Conservation (phyloP, 2,888 invertebrate species). For the Druceiella hillmani region DNA sequence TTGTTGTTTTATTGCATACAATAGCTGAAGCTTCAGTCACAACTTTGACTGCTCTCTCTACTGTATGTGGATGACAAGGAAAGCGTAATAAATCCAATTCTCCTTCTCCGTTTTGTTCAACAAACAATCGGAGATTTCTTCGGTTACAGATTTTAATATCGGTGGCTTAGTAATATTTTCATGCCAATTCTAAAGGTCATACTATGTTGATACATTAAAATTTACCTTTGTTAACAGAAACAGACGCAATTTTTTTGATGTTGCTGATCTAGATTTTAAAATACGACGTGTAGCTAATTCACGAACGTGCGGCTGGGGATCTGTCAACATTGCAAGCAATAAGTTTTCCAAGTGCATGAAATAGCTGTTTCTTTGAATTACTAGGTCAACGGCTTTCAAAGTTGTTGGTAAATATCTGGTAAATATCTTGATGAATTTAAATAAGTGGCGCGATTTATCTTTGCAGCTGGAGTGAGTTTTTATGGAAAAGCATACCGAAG, state of each 20-base stretch:
- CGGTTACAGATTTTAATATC: conserved; percentile 15
- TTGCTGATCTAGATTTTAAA: conserved; percentile 18
- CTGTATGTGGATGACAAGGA: not conserved
- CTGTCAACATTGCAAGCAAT: conserved; percentile 24
- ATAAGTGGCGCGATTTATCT: conserved; percentile 24
- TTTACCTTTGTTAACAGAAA: conserved; percentile 21
- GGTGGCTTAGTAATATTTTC: conserved; percentile 16
- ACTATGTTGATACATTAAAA: conserved; percentile 17
- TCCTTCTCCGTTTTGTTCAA: conserved; percentile 14
- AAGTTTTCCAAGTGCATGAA: conserved; percentile 28
- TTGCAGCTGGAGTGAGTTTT: conserved; percentile 23
- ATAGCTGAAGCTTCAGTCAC: too few relatives aligned
- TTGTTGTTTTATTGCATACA: too few relatives aligned
- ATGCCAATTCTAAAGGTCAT: conserved; percentile 23
- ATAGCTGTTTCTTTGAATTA: conserved; percentile 18
- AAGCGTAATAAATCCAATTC: conserved; percentile 8
- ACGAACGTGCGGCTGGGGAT: conserved; percentile 21
- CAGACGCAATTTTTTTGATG: conserved; percentile 8
- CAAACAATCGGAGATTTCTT: conserved; percentile 14
- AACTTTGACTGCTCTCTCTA: too few relatives aligned
- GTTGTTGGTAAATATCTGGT: conserved; percentile 9
- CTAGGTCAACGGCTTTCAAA: conserved; percentile 11
- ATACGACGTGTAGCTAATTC: conserved; percentile 24
- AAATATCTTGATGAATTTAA: conserved; percentile 11
- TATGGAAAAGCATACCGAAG: conserved; percentile 24